Conservation (phyloP, 2,888 invertebrate genomes). For the Conistra vaccinii region DNA sequence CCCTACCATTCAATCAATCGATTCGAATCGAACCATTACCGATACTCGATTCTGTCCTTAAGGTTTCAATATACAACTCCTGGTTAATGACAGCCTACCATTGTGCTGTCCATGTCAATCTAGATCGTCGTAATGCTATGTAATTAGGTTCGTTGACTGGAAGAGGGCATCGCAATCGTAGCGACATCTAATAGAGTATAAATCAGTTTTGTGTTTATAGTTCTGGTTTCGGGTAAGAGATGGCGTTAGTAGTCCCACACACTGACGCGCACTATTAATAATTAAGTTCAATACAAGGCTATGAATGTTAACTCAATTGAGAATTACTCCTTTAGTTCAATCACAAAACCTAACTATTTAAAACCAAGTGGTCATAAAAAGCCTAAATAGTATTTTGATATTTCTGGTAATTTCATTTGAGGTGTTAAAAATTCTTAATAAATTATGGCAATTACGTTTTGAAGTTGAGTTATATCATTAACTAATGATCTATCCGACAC, state of each 20-base stretch:
- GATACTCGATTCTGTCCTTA: conserved; percentile 56
- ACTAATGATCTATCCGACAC: not conserved
- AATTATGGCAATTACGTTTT: not conserved
- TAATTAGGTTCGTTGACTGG: conserved; percentile 61
- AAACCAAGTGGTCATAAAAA: not conserved
- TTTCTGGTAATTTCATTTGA: not conserved
- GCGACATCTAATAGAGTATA: conserved; percentile 55
- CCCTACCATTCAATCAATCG: conserved; percentile 62
- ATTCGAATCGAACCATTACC: conserved; percentile 54
- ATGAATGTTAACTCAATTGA: not conserved
- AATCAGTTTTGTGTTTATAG: conserved; percentile 25
- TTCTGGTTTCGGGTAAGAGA: conserved; percentile 38
- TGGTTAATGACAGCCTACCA: conserved; percentile 59
- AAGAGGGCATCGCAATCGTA: conserved; percentile 41
- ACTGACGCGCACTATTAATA: too few species aligned
- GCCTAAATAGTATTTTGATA: not conserved
- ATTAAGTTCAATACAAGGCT: not conserved
- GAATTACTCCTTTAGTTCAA: not conserved
- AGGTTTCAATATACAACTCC: conserved; percentile 63
- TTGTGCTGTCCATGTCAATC: conserved; percentile 67
- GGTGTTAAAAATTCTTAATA: not conserved
- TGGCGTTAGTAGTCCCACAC: conserved; percentile 22
- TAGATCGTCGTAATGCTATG: conserved; percentile 56
- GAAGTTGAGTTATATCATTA: not conserved
- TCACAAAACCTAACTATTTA: not conserved